Conservation (phyloP, 2,113 vertebrate species). For the Esox niger region DNA sequence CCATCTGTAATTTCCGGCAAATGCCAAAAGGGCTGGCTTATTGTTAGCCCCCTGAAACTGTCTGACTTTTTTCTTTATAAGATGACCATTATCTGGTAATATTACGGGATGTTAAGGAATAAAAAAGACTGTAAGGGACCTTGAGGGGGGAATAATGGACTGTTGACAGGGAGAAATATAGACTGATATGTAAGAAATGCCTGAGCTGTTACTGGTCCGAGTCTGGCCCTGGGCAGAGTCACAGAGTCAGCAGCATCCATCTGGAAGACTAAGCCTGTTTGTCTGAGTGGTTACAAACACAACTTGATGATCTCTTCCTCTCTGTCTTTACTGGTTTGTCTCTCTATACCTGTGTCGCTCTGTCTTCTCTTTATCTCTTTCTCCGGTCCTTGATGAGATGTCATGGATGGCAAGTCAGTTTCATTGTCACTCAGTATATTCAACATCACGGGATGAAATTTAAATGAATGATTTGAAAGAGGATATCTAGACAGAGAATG, state of each 20-base stretch:
- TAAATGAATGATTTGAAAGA: neutral
- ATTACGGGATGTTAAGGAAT: too few species aligned
- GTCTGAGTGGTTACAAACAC: neutral
- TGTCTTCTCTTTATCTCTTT: slow-evolving; percentile 24
- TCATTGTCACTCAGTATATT: slow-evolving; percentile 6
- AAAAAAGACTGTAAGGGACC: too few species aligned
- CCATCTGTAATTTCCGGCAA: too few species aligned
- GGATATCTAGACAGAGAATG: neutral
- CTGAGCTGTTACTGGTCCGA: too few species aligned
- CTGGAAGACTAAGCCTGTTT: neutral
- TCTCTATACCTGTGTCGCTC: slow-evolving; percentile 25
- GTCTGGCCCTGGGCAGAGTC: too few species aligned
- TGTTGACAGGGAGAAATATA: neutral
- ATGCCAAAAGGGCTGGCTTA: too few species aligned
- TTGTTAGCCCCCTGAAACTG: too few species aligned
- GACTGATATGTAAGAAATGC: too few species aligned
- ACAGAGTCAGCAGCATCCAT: slow-evolving; percentile 39
- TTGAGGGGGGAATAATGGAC: too few species aligned
- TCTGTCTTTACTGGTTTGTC: slow-evolving; percentile 27
- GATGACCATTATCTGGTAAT: too few species aligned
- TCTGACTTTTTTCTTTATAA: too few species aligned
- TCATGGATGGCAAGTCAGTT: slow-evolving; percentile 19
- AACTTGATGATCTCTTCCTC: slow-evolving; percentile 1
- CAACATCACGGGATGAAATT: slow-evolving; percentile 17
- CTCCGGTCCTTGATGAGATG: slow-evolving; percentile 21